A percentile compares a stretch with the other conserved stretches of the same genome.
phyloP scores from a whole-genome alignment of 2,888 invertebrate species.

The Chymomyza fuscimana region DNA sequence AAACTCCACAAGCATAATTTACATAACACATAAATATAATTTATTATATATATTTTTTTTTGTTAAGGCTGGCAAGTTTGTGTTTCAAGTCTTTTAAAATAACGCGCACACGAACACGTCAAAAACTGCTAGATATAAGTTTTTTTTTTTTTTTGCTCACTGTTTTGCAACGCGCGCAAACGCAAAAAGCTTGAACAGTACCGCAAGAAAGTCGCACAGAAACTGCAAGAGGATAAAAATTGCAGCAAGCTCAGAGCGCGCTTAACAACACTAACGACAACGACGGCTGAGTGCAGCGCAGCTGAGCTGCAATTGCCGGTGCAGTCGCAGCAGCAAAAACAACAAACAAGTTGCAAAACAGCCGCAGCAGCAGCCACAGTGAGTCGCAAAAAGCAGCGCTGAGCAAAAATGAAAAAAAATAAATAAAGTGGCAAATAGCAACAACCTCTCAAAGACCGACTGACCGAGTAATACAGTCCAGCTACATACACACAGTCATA shows the following conservation, averaged over 20 bases:
- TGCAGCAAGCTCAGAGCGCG: slow-evolving; percentile 65
- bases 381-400: slow-evolving; percentile 31
- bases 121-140: slow-evolving; percentile 10
- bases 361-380: slow-evolving; percentile 44
- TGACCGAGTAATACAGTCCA: slow-evolving; percentile 81
- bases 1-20: background rate
- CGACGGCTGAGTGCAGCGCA: slow-evolving; percentile 45
- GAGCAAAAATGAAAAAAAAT: slow-evolving; percentile 37
- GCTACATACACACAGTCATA: slow-evolving; percentile 40
- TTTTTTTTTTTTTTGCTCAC: slow-evolving; percentile 6
- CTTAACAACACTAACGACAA: slow-evolving; percentile 37
- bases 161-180: slow-evolving; percentile 70
- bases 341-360: slow-evolving; percentile 59
- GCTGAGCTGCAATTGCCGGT: slow-evolving; percentile 67
- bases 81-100: background rate
- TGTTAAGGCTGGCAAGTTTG: background rate
- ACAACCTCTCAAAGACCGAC: slow-evolving; percentile 81
- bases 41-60: slow-evolving; percentile 7
- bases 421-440: slow-evolving; percentile 74
- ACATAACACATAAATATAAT: slow-evolving; percentile 21
- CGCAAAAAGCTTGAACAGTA: slow-evolving; percentile 77
- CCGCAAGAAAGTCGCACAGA: slow-evolving; percentile 80
- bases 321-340: slow-evolving; percentile 44
- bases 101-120: background rate
- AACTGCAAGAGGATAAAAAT: slow-evolving; percentile 79